Evolutionary conservation across 2,888 invertebrate genomes (phyloP), one percentile per base, ranked within the genome.

Genomic region (Terebella lapidaria): DNA sequence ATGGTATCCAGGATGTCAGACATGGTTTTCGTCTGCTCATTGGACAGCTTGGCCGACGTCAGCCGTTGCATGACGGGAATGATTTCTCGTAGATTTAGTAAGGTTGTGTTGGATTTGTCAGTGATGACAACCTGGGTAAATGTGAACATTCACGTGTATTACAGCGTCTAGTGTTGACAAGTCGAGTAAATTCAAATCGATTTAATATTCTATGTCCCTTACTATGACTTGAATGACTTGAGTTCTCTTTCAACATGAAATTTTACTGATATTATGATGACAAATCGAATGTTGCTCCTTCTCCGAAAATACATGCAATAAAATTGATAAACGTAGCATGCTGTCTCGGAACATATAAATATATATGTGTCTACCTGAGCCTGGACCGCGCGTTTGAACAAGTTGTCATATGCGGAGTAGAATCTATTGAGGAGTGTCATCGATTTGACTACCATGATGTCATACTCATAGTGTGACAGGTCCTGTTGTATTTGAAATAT

Each of bases 321-420:
- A n/a, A n/a, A n/a, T n/a, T n/a, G n/a, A n/a, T n/a, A n/a, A n/a
- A n/a, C n/a, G n/a, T n/a, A n/a, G n/a, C n/a, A n/a, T n/a, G n/a
- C n/a, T n/a, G n/a, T n/a, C n/a, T n/a, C n/a, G n/a, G n/a, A n/a
- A n/a, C n/a, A n/a, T n/a, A n/a, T n/a, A n/a, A n/a, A n/a, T n/a
- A n/a, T n/a, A n/a, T n/a, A n/a, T n/a, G n/a, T n/a, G n/a, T n/a
- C n/a, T 68, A 77, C 78, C 76, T 77, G 79, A 3, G 78, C 79
- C 61, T 73, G 76, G 30, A 71, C 70, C n/a, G 80, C 75, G 10
- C 77, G 63, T 56, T 72, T 73, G 69, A 79, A 80, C 70, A 80
- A 72, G 69, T 75, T 74, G 60, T 75, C 75, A 63, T 78, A 75
- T 5, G 76, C 72, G 1, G 80, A 78, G 64, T 76, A 80, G 42